Conservation (phyloP, 2,113 vertebrate genomes). For the Eudyptes chrysolophus region DNA sequence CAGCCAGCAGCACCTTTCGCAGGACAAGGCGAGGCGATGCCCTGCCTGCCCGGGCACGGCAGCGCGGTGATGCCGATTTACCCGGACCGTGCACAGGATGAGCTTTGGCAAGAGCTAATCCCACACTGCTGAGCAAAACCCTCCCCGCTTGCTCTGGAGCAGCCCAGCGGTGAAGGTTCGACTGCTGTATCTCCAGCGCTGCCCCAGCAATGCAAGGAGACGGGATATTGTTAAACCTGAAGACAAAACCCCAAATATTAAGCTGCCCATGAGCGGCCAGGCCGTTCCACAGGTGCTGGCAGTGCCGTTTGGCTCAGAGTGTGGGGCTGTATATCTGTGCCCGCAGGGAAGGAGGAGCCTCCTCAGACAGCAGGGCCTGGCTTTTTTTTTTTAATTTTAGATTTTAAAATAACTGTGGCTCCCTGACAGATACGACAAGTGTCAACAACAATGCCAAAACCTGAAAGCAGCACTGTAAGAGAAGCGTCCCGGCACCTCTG, state of each 20-base stretch:
- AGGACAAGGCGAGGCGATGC: not conserved
- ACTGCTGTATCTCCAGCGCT: not conserved
- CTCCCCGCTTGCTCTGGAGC: not conserved
- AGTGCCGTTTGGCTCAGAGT: too few species aligned
- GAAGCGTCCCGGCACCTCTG: not conserved
- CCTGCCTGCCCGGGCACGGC: not conserved
- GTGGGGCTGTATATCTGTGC: not conserved
- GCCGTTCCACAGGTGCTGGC: not conserved
- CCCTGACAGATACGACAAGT: not conserved
- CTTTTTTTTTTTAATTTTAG: not conserved
- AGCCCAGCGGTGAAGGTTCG: not conserved
- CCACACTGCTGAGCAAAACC: not conserved
- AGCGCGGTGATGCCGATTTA: not conserved
- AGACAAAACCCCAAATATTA: not conserved
- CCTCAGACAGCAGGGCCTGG: not conserved
- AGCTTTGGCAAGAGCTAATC: not conserved
- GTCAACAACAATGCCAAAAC: not conserved
- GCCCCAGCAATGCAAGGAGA: not conserved
- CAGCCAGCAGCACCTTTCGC: not conserved
- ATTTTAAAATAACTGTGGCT: not conserved
- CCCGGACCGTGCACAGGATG: fast-evolving
- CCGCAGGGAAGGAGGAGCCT: not conserved
- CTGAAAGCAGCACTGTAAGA: not conserved
- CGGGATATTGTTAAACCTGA: too few species aligned
- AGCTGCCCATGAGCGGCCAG: fast-evolving